These are phyloP conservation scores for Solen grandis DNA, from an alignment of 1,140 invertebrate genomes.

Conservation along the genomic window DNA sequence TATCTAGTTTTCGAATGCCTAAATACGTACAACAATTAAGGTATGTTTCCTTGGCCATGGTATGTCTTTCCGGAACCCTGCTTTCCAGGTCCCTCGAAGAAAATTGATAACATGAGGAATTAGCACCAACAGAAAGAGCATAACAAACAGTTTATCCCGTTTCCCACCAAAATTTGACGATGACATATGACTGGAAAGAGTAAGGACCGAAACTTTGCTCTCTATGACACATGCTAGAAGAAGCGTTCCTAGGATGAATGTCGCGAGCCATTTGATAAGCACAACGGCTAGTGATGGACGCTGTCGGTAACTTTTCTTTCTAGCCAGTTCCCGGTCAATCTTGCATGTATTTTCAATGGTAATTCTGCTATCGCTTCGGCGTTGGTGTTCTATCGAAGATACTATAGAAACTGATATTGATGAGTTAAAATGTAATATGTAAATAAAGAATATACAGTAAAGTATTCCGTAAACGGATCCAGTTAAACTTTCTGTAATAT, in stretches of 20 bases:
- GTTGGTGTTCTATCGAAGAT: too few species aligned
- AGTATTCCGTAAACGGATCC: too few species aligned
- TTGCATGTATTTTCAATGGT: too few species aligned
- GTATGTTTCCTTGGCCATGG: constrained; percentile 41
- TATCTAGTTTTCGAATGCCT: background rate
- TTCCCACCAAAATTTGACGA: constrained; percentile 6
- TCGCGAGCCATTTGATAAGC: constrained; percentile 45
- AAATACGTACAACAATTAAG: constrained; percentile 26
- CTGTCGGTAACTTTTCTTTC: too few species aligned
- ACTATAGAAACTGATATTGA: too few species aligned
- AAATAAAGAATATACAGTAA: too few species aligned
- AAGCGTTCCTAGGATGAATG: background rate
- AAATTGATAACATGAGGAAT: constrained; percentile 49
- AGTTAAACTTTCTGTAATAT: too few species aligned
- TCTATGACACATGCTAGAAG: constrained; percentile 8
- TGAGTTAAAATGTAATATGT: too few species aligned
- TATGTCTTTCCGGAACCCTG: constrained; percentile 34
- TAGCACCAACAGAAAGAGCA: constrained; percentile 12
- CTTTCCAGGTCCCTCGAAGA: constrained; percentile 21
- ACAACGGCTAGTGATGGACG: constrained; percentile 28
- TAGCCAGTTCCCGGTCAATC: too few species aligned
- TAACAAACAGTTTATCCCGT: background rate
- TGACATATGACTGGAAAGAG: background rate
- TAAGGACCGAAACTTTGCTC: constrained; percentile 33
- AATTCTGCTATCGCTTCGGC: too few species aligned